Evolutionary conservation across 1,140 invertebrate species (phyloP).

Genomic region (Pseudachorutes palmiensis): DNA sequence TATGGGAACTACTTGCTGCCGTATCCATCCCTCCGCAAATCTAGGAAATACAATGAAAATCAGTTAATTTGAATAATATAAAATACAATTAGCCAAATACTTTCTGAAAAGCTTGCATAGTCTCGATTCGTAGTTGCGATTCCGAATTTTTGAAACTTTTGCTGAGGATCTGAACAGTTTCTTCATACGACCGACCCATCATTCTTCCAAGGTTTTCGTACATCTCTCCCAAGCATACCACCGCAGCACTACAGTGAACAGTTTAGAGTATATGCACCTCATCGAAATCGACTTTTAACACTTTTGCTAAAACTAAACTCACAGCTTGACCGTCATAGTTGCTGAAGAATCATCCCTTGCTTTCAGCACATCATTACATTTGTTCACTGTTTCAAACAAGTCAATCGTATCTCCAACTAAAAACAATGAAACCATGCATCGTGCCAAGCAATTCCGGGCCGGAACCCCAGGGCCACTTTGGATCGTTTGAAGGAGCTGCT

Average conservation of each 20-base stretch:
- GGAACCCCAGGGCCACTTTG: slow-evolving; percentile 84
- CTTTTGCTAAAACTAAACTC: too few relatives aligned
- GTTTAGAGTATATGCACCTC: too few relatives aligned
- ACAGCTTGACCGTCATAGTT: slow-evolving; percentile 87
- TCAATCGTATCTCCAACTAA: slow-evolving; percentile 94
- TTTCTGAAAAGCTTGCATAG: slow-evolving; percentile 92
- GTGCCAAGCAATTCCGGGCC: slow-evolving; percentile 80
- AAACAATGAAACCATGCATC: slow-evolving; percentile 89
- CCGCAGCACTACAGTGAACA: slow-evolving; percentile 68
- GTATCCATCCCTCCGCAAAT: slow-evolving; percentile 77
- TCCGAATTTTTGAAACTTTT: slow-evolving; percentile 89
- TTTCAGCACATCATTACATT: slow-evolving; percentile 94
- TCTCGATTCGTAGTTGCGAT: slow-evolving; percentile 90
- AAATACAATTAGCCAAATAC: slow-evolving; percentile 42
- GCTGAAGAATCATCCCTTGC: slow-evolving; percentile 96
- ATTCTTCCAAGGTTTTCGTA: slow-evolving; percentile 95
- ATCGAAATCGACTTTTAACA: background rate
- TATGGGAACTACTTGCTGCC: slow-evolving; percentile 76
- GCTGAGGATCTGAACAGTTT: slow-evolving; percentile 86
- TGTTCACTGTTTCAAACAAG: slow-evolving; percentile 94
- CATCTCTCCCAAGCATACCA: slow-evolving; percentile 91
- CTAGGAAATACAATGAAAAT: slow-evolving; percentile 40
- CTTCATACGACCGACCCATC: slow-evolving; percentile 97
- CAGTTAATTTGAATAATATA: slow-evolving; percentile 12
- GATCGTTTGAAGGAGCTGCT: slow-evolving; percentile 82